A percentile compares a stretch with the other conserved stretches of the same genome.
Evolutionary conservation across 2,888 invertebrate genomes (phyloP).

Genomic region (Ophonus ardosiacus): DNA sequence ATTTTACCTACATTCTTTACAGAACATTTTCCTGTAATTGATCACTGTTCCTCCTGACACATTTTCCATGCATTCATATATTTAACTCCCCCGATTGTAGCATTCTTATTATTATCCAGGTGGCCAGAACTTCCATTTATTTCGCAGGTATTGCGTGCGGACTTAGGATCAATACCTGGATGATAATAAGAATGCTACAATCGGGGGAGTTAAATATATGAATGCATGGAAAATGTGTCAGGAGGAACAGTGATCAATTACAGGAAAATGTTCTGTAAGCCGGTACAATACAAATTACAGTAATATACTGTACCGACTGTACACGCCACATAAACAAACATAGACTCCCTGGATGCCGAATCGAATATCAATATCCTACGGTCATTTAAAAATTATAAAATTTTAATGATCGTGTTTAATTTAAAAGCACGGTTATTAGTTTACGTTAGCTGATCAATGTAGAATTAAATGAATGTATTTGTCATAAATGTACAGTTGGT

Average conservation of each 20-base stretch:
- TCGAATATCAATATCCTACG: slow-evolving; percentile 39
- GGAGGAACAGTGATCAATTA: too few species aligned
- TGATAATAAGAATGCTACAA: slow-evolving; percentile 8
- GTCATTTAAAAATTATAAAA: slow-evolving; percentile 40
- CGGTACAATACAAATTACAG: slow-evolving; percentile 52
- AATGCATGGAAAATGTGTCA: background rate
- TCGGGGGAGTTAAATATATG: background rate
- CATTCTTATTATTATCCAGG: background rate
- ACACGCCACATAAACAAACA: slow-evolving; percentile 28
- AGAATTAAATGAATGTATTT: background rate
- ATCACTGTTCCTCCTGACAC: background rate
- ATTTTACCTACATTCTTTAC: too few species aligned
- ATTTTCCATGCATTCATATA: background rate
- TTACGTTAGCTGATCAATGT: too few species aligned
- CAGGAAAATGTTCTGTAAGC: slow-evolving; percentile 23
- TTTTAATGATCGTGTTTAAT: slow-evolving; percentile 38
- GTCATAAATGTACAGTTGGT: background rate
- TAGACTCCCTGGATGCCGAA: slow-evolving; percentile 2
- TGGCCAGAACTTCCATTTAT: background rate
- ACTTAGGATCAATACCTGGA: slow-evolving; percentile 31
- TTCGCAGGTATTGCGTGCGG: slow-evolving; percentile 24
- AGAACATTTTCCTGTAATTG: too few species aligned
- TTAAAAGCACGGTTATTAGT: slow-evolving; percentile 25
- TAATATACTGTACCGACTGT: slow-evolving; percentile 34
- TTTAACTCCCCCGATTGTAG: background rate